A percentile compares a stretch with the other conserved stretches of the same genome.
phyloP scores from a whole-genome alignment of 2,113 vertebrate genomes.

The Parotia lawesii region DNA sequence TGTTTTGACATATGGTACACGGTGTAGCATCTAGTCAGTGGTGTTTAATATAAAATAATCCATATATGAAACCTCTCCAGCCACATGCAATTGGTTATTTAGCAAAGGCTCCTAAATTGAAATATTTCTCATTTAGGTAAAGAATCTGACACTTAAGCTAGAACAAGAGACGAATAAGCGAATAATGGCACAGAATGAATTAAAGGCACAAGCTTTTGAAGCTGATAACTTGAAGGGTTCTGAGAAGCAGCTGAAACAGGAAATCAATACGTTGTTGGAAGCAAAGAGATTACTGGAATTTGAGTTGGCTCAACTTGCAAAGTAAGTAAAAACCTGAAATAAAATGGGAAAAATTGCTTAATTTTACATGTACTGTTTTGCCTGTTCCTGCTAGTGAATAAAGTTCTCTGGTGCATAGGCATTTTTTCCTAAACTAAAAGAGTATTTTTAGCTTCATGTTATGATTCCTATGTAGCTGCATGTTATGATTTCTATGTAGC shows the following conservation, averaged over 20 bases:
- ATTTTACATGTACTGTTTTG: neutral
- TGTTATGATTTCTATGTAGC: neutral
- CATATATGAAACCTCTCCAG: neutral
- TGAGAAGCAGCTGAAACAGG: slow-evolving; percentile 97
- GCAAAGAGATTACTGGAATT: slow-evolving; percentile 93
- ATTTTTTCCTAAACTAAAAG: slow-evolving; percentile 1
- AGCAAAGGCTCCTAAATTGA: neutral
- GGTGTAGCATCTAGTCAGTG: neutral
- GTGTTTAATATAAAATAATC: neutral
- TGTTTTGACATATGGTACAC: neutral
- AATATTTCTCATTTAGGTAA: slow-evolving; percentile 77
- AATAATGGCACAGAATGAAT: slow-evolving; percentile 82
- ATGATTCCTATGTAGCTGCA: neutral
- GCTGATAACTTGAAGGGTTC: slow-evolving; percentile 88
- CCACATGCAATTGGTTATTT: neutral
- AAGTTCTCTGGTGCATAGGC: neutral
- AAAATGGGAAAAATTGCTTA: slow-evolving; percentile 10
- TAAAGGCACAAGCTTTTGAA: slow-evolving; percentile 87
- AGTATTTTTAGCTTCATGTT: slow-evolving; percentile 31
- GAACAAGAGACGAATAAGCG: slow-evolving; percentile 92
- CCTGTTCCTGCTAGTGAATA: neutral
- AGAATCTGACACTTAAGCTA: slow-evolving; percentile 81
- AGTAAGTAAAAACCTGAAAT: slow-evolving; percentile 76
- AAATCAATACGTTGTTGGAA: slow-evolving; percentile 90
- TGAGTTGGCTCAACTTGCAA: slow-evolving; percentile 93